These are phyloP conservation scores for Brachionus calyciflorus DNA, from an alignment of 1,140 invertebrate species.

Conservation along the genomic window DNA sequence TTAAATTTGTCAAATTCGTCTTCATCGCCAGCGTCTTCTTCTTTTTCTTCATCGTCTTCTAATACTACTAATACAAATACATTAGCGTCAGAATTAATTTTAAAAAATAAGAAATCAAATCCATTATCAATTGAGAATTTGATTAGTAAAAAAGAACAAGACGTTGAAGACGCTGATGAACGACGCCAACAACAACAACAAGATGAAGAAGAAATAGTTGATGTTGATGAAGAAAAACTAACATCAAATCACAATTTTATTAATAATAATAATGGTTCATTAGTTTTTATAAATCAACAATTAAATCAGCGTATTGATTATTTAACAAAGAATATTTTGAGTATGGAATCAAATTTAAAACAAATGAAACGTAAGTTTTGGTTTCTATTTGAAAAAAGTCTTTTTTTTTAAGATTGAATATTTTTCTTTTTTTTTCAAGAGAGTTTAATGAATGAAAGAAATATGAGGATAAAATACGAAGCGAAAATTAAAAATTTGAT, in stretches of 20 bases:
- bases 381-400: background rate
- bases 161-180: no score
- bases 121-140: slow-evolving; percentile 36
- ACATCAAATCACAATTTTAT: background rate
- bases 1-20: background rate
- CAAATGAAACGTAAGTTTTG: slow-evolving; percentile 23
- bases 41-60: background rate
- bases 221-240: background rate
- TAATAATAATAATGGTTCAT: background rate
- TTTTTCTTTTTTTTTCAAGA: background rate
- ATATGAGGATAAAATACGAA: slow-evolving; percentile 26
- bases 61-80: background rate
- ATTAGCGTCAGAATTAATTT: background rate
- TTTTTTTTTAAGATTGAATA: background rate
- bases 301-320: background rate
- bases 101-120: background rate
- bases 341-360: background rate
- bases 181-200: no score
- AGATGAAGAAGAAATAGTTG: no score
- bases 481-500: background rate
- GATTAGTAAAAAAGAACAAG: slow-evolving; percentile 7
- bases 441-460: slow-evolving; percentile 25
- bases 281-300: slow-evolving; percentile 21
- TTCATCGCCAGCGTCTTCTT: slow-evolving; percentile 1
- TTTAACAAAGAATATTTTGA: background rate